Evolutionary conservation across 1,140 invertebrate species (phyloP).

Genomic region (Acromyrmex charruanus): DNA sequence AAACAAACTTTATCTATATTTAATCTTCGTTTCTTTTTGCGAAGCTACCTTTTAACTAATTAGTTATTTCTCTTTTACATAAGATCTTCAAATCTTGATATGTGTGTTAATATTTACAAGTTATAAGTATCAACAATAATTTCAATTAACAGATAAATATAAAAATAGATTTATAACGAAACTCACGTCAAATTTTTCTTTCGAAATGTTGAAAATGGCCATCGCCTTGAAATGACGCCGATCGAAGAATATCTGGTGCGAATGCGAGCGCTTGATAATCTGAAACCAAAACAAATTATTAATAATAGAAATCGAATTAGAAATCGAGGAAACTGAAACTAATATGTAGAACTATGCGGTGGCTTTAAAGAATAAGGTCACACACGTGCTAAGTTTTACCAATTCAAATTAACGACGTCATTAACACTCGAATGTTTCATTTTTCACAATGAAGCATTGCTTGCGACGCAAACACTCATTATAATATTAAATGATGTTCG

Average conservation of each 20-base stretch:
- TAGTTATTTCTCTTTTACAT: slow-evolving; percentile 27
- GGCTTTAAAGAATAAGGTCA: slow-evolving; percentile 35
- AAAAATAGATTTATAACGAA: not conserved
- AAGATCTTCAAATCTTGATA: not conserved
- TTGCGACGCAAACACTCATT: not conserved
- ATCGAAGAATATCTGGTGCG: no score
- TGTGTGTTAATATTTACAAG: not conserved
- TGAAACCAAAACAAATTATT: slow-evolving; percentile 46
- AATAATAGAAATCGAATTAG: slow-evolving; percentile 4
- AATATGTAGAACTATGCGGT: not conserved
- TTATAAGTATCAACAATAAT: not conserved
- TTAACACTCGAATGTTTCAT: slow-evolving; percentile 24
- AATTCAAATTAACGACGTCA: not conserved
- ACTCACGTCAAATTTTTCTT: slow-evolving; percentile 60
- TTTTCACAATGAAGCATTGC: slow-evolving; percentile 21
- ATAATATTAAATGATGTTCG: not conserved
- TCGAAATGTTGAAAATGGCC: not conserved
- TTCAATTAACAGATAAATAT: not conserved
- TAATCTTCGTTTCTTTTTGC: slow-evolving; percentile 19
- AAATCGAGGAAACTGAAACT: not conserved
- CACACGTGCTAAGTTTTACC: slow-evolving; percentile 46
- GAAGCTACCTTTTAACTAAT: not conserved
- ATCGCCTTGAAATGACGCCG: not conserved
- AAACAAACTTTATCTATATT: slow-evolving; percentile 45
- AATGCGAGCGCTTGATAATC: slow-evolving; percentile 14